Evolutionary conservation across 1,140 invertebrate species (phyloP).

Genomic region (Zaprionus camerounensis): DNA sequence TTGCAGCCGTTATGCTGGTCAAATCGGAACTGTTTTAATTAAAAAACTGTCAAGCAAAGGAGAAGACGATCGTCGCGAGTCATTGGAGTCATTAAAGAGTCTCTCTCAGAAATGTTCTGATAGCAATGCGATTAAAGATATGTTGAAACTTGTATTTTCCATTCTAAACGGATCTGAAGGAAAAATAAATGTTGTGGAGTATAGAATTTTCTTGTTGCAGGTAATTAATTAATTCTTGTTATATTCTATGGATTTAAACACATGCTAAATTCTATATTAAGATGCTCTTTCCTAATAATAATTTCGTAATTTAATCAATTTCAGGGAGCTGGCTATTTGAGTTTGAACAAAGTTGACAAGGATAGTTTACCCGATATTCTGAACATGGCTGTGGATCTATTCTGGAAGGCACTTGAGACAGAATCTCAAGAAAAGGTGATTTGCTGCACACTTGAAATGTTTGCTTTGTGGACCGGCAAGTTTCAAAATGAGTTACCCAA

Average conservation of each 20-base stretch:
- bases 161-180: slow-evolving; percentile 96
- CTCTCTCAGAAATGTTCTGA: slow-evolving; percentile 91
- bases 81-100: slow-evolving; percentile 88
- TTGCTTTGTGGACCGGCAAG: slow-evolving; percentile 91
- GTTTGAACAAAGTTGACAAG: slow-evolving; percentile 88
- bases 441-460: slow-evolving; percentile 91
- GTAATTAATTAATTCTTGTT: slow-evolving; percentile 83
- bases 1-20: slow-evolving; percentile 91
- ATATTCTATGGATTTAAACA: neutral
- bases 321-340: slow-evolving; percentile 92
- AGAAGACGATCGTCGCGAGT: slow-evolving; percentile 89
- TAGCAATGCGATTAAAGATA: slow-evolving; percentile 87
- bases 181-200: slow-evolving; percentile 94
- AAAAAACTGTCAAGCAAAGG: slow-evolving; percentile 93
- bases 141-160: slow-evolving; percentile 91
- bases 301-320: slow-evolving; percentile 40
- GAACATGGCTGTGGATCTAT: slow-evolving; percentile 87
- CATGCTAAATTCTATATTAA: too few species aligned
- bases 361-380: slow-evolving; percentile 87
- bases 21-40: slow-evolving; percentile 93
- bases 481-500: slow-evolving; percentile 89
- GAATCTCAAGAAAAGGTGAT: slow-evolving; percentile 97
- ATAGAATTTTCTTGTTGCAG: slow-evolving; percentile 95
- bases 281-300: neutral
- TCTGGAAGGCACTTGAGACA: slow-evolving; percentile 92